Evolutionary conservation across 2,888 invertebrate genomes (phyloP), one percentile per base, ranked within the genome.

Genomic region (Phaonia tiefii): DNA sequence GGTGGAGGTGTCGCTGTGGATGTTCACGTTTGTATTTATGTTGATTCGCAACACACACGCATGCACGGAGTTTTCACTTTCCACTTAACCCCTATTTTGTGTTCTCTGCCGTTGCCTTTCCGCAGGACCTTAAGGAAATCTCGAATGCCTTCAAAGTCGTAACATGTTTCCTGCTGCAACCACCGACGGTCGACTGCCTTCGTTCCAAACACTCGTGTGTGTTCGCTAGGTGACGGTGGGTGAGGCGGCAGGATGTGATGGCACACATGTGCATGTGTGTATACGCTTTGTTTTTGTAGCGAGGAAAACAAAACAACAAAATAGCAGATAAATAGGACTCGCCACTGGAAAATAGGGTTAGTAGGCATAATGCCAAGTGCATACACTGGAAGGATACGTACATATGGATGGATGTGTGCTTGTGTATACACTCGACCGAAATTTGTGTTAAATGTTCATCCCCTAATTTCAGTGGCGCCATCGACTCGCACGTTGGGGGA

Each of bases 351-450:
- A 89, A 90, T 89, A 89, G 89, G 90, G 89, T 89, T 89, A 89
- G 88, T 89, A 88, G 90, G 89, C 89, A 89, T 89, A 89, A 89
- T 89, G 89, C 89, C 89, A 89, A 89, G 89, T 89, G 89, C 89
- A 89, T 88, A 87, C 86, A 83, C 86, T 86, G 88, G 88, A 88
- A 88, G 13, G 20, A 84, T 84, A 84, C 87, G 87, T 88, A 88
- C 87, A 83, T 37, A 37, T 37, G 37, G 5, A 10, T 37, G 37
- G 5, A 15, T 49, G 2, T 2, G 8, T 49, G 83, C 84, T 11
- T 71, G 69, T 79, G 67, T 72, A 74, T 70, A 69, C 20, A 37
- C 60, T 31, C 31, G 31, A 66, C 66, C 39, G 46, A 51, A 56
- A 73, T 75, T 72, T 76, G 73, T 78, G 71, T 51, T 71, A 87